A percentile compares a stretch with the other conserved stretches of the same genome.
These are phyloP conservation scores for Rousettus leschenaultii DNA, from an alignment of 2,113 vertebrate genomes.

Conservation along the genomic window DNA sequence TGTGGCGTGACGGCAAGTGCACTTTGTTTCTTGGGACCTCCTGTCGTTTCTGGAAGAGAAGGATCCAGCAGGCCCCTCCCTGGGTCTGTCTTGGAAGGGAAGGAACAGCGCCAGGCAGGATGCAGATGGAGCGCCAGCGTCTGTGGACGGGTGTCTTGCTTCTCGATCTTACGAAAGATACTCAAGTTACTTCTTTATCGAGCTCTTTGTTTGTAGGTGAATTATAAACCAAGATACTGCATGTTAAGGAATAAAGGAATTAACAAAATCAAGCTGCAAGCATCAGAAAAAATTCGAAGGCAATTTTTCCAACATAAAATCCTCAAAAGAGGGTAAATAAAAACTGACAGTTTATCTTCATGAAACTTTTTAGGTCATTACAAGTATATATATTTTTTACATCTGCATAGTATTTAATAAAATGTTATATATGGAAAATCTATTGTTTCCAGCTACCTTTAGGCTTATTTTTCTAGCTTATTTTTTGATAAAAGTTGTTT, in stretches of 20 bases:
- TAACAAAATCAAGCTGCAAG: background rate
- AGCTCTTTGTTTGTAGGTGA: background rate
- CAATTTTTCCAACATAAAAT: background rate
- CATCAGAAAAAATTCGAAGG: background rate
- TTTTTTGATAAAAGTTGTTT: no score
- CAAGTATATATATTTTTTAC: background rate
- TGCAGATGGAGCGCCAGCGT: accelerated
- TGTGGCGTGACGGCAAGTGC: accelerated
- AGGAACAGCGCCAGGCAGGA: accelerated
- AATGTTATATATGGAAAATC: background rate
- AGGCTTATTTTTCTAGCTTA: background rate
- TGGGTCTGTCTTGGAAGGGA: no score
- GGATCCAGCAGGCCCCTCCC: accelerated
- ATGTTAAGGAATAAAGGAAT: background rate
- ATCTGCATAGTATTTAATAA: background rate
- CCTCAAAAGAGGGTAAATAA: background rate
- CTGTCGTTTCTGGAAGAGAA: accelerated
- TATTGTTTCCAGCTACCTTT: background rate
- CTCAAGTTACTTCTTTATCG: background rate
- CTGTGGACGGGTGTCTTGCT: accelerated
- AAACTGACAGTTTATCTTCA: background rate
- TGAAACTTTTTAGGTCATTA: background rate
- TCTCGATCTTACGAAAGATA: accelerated
- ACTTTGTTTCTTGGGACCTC: accelerated
- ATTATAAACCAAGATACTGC: background rate